Conservation (phyloP, 2,797 vertebrate genomes). For the Scyliorhinus canicula region DNA sequence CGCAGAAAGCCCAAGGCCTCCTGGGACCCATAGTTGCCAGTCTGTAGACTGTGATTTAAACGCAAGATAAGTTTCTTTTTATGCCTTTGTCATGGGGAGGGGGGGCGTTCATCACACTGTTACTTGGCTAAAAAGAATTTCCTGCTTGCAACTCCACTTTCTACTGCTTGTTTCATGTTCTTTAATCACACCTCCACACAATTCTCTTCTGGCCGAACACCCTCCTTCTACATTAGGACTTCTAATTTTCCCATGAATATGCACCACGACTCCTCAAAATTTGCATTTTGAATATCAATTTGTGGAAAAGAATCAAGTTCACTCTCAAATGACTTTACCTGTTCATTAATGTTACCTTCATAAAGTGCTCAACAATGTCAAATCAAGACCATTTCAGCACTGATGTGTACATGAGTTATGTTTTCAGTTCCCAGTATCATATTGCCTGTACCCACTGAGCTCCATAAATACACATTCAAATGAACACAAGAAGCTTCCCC, state of each 20-base stretch:
- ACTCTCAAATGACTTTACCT: not conserved
- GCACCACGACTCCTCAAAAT: not conserved
- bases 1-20: too few relatives aligned
- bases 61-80: too few relatives aligned
- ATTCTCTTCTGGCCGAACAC: not conserved
- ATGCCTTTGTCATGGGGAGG: too few relatives aligned
- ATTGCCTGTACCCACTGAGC: not conserved
- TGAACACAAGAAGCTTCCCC: too few relatives aligned
- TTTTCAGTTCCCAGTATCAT: not conserved
- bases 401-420: not conserved
- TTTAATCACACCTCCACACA: not conserved
- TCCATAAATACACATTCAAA: not conserved
- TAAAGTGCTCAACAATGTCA: not conserved
- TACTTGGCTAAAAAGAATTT: not conserved
- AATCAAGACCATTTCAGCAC: not conserved
- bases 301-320: not conserved
- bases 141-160: not conserved
- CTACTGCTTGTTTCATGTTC: not conserved
- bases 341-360: not conserved
- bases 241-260: not conserved
- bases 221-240: not conserved
- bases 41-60: too few relatives aligned
- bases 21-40: too few relatives aligned
- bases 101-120: too few relatives aligned
- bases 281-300: not conserved